Evolutionary conservation across 2,888 invertebrate species (phyloP).

Genomic region (Keiferia lycopersicella): DNA sequence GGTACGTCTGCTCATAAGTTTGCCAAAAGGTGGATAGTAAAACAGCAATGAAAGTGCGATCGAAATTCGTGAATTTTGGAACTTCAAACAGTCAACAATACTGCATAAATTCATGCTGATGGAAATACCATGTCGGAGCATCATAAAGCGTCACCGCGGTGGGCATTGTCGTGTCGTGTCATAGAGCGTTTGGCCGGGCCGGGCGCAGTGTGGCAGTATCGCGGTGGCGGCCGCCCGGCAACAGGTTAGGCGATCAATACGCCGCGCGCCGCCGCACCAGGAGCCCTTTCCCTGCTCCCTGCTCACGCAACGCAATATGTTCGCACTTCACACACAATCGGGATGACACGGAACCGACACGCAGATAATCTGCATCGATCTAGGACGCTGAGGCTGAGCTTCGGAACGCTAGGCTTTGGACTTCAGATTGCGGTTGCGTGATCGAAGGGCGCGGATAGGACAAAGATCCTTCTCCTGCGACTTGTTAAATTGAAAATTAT

Average conservation of each 20-base stretch:
- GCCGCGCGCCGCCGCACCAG: slow-evolving; percentile 57
- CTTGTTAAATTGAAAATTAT: background rate
- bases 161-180: background rate
- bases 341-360: slow-evolving; percentile 13
- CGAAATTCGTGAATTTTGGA: background rate
- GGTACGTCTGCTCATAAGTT: background rate
- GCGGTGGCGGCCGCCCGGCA: slow-evolving; percentile 65
- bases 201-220: background rate
- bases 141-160: background rate
- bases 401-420: background rate
- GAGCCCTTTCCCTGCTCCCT: slow-evolving; percentile 49
- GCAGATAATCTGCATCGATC: slow-evolving; percentile 16
- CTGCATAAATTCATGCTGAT: background rate
- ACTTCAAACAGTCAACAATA: background rate
- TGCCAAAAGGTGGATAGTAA: background rate
- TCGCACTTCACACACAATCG: slow-evolving; percentile 16
- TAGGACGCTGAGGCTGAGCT: background rate
- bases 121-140: background rate
- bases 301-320: slow-evolving; percentile 15
- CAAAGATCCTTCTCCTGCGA: no score
- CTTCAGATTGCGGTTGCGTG: background rate
- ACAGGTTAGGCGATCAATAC: slow-evolving; percentile 78
- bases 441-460: background rate
- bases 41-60: background rate
- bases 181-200: background rate